These are phyloP conservation scores for Brachypalpus laphriformis DNA, from an alignment of 2,888 invertebrate genomes.

Conservation along the genomic window DNA sequence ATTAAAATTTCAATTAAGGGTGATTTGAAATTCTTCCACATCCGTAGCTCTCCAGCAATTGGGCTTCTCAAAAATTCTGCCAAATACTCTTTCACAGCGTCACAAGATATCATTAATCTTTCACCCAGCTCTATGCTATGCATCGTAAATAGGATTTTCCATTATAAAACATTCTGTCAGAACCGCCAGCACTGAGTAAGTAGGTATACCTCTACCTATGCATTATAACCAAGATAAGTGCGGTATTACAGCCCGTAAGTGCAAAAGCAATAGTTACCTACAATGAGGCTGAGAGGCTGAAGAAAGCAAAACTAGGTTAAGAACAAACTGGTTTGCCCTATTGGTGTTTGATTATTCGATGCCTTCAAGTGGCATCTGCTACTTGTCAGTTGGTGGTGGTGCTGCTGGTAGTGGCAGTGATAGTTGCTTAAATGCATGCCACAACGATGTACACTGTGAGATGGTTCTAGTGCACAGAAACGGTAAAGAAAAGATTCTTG, in stretches of 20 bases:
- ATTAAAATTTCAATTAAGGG: neutral
- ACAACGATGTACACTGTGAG: conserved; percentile 1
- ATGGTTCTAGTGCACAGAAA: conserved; percentile 21
- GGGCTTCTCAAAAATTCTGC: neutral
- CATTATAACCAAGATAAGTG: neutral
- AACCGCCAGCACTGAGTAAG: neutral
- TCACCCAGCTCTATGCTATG: neutral
- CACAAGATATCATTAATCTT: conserved; percentile 21
- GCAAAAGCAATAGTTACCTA: conserved; percentile 35
- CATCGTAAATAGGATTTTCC: conserved; percentile 18
- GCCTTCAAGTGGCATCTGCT: conserved; percentile 51
- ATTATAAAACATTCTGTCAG: neutral
- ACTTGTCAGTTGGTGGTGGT: neutral
- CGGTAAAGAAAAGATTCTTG: conserved; percentile 21
- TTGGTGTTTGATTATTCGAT: conserved; percentile 50
- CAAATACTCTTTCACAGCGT: neutral
- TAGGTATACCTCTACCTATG: neutral
- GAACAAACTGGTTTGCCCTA: conserved; percentile 73
- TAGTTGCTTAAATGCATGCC: conserved; percentile 33
- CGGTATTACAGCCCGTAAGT: conserved; percentile 4
- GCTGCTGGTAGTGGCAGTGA: neutral
- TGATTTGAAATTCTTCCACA: neutral
- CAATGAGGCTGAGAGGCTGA: conserved; percentile 48
- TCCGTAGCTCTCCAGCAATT: neutral
- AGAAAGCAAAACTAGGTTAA: conserved; percentile 74